A percentile compares a stretch with the other conserved stretches of the same genome.
phyloP scores from a whole-genome alignment of 2,113 vertebrate genomes.

The Caranx melampygus region DNA sequence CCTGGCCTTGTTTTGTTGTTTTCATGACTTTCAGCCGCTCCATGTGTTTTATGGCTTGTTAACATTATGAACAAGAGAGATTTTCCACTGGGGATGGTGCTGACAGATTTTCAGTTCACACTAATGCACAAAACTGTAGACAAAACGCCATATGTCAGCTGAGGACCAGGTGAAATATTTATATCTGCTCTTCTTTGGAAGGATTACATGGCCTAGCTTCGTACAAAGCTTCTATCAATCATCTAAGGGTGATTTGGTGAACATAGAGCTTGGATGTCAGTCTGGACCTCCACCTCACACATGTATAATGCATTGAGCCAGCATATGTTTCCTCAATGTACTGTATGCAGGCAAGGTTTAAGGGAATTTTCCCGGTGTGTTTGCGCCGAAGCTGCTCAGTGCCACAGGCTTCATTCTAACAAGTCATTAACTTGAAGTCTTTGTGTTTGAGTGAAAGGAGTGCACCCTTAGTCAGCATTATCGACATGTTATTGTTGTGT shows the following conservation, averaged over 20 bases:
- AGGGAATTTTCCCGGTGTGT: conserved; percentile 29
- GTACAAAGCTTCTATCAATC: conserved; percentile 43
- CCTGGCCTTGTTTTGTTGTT: conserved; percentile 13
- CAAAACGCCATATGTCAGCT: conserved; percentile 57
- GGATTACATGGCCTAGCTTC: conserved; percentile 46
- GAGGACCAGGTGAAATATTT: conserved; percentile 62
- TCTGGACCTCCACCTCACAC: conserved; percentile 32
- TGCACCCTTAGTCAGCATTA: conserved; percentile 12
- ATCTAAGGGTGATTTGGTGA: conserved; percentile 50
- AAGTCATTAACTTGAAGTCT: background rate
- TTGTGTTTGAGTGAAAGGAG: background rate
- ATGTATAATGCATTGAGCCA: conserved; percentile 45
- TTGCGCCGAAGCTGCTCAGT: conserved; percentile 22
- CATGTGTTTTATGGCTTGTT: conserved; percentile 19
- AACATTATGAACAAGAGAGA: conserved; percentile 31
- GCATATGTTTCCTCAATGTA: conserved; percentile 44
- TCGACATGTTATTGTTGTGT: conserved; percentile 24
- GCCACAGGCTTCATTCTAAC: conserved; percentile 5
- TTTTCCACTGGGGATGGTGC: conserved; percentile 11
- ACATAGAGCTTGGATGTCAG: conserved; percentile 40
- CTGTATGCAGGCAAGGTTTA: conserved; percentile 20
- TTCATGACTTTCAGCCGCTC: background rate
- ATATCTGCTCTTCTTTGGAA: conserved; percentile 51
- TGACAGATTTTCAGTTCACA: conserved; percentile 34
- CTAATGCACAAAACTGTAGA: conserved; percentile 12